Percentiles rank a stretch among this genome's conserved stretches.
These are phyloP conservation scores for Pseudomugil tenellus DNA, from an alignment of 2,797 vertebrate genomes.

Conservation along the genomic window DNA sequence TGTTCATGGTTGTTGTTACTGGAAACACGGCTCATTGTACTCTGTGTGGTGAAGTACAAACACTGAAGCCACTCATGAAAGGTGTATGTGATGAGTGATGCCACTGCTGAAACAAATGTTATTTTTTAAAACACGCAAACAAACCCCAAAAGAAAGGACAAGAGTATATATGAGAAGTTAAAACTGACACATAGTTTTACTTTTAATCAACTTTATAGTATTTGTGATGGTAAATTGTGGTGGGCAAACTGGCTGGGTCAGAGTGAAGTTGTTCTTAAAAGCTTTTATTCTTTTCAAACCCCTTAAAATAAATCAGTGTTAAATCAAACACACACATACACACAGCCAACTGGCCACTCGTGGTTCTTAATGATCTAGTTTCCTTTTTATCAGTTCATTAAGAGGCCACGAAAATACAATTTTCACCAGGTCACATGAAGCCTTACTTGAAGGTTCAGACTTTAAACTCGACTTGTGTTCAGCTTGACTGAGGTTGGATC, in stretches of 20 bases:
- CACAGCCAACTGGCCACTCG: background rate
- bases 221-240: background rate
- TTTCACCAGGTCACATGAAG: background rate
- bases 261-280: background rate
- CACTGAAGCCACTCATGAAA: background rate
- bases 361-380: too few relatives aligned
- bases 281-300: background rate
- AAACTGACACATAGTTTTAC: too few relatives aligned
- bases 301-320: slow-evolving; percentile 7
- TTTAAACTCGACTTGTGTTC: background rate
- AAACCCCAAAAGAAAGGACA: too few relatives aligned
- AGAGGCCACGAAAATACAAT: background rate
- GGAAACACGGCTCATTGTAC: background rate
- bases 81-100: background rate
- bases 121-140: too few relatives aligned
- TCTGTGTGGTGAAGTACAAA: background rate
- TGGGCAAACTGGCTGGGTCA: background rate
- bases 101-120: too few relatives aligned
- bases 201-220: background rate
- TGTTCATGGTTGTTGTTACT: background rate
- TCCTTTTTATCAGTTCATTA: background rate
- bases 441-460: background rate
- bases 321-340: background rate
- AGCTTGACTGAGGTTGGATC: background rate
- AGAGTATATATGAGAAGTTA: too few relatives aligned